Conservation (phyloP, 2,113 vertebrate genomes). For the Capricornis sumatraensis region DNA sequence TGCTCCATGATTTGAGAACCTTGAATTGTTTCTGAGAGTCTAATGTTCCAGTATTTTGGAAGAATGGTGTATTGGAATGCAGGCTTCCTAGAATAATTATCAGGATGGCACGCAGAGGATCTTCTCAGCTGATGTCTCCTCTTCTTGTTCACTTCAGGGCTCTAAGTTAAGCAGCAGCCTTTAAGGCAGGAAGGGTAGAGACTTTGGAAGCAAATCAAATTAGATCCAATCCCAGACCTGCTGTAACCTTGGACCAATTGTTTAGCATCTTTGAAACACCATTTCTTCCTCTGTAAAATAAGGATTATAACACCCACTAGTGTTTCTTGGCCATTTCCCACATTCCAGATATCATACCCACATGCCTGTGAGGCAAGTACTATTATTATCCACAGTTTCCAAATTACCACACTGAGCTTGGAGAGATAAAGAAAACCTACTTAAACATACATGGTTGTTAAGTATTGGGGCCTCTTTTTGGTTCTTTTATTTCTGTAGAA, state of each 20-base stretch:
- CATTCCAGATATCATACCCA: neutral
- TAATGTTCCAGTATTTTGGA: neutral
- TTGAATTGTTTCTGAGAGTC: neutral
- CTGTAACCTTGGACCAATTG: neutral
- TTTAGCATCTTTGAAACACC: neutral
- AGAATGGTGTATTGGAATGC: neutral
- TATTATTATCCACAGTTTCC: neutral
- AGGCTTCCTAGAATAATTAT: neutral
- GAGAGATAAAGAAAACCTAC: neutral
- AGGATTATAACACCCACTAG: neutral
- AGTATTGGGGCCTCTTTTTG: neutral
- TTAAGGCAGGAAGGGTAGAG: neutral
- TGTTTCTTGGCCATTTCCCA: neutral
- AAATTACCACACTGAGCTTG: neutral
- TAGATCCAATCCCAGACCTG: neutral
- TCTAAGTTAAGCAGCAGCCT: neutral
- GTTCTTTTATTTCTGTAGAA: neutral
- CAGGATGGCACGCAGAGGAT: neutral
- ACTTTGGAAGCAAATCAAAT: neutral
- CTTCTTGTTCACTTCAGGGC: neutral
- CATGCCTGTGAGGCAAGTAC: neutral
- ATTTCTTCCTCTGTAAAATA: neutral
- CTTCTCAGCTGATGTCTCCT: neutral
- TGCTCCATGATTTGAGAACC: neutral
- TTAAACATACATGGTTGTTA: neutral